These are phyloP conservation scores for Baronia brevicornis DNA, from an alignment of 2,888 invertebrate species.

Conservation along the genomic window DNA sequence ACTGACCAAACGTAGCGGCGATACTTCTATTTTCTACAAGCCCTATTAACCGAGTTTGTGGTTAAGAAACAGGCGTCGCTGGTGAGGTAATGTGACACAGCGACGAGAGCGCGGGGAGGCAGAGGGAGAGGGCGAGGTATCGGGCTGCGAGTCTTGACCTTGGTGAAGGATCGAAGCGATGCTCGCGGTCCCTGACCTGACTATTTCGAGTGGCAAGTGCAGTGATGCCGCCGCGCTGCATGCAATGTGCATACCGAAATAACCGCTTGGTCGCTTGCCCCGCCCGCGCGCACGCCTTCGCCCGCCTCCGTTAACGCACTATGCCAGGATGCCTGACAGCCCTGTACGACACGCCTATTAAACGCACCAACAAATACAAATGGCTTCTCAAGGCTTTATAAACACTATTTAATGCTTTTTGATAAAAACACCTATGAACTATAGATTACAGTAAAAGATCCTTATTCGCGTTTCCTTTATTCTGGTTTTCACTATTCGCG, in stretches of 20 bases:
- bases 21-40: constrained; percentile 17
- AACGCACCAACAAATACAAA: too few species aligned
- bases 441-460: too few species aligned
- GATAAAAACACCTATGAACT: too few species aligned
- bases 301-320: constrained; percentile 22
- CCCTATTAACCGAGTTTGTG: constrained; percentile 29
- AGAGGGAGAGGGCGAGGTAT: constrained; percentile 32
- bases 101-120: constrained; percentile 23
- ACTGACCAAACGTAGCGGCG: background rate
- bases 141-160: constrained; percentile 69
- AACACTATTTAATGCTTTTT: too few species aligned
- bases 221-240: constrained; percentile 51
- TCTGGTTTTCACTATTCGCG: too few species aligned
- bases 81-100: constrained; percentile 30
- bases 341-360: constrained; percentile 54
- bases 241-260: constrained; percentile 76
- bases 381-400: too few species aligned
- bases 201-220: constrained; percentile 75
- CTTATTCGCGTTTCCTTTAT: too few species aligned
- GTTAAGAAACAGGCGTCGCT: constrained; percentile 34
- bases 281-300: constrained; percentile 36
- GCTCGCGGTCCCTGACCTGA: constrained; percentile 74
- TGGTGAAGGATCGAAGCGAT: constrained; percentile 71
- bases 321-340: constrained; percentile 53
- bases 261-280: constrained; percentile 55